Conservation (phyloP, 92 coral and sea anemone species). For the Phenganax marumi region DNA sequence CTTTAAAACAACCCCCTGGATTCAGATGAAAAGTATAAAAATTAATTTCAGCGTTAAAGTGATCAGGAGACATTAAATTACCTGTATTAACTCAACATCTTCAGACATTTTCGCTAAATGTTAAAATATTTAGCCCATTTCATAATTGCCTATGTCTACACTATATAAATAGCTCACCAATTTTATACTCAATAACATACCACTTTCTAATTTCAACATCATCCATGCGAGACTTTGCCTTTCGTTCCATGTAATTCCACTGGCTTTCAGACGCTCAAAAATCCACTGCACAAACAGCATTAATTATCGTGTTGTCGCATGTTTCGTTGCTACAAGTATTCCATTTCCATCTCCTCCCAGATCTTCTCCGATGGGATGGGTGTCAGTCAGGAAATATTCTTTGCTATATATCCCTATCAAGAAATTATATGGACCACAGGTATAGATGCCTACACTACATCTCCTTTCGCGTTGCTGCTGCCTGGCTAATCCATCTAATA, state of each 20-base stretch:
- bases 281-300: background rate
- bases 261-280: background rate
- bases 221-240: slow-evolving; percentile 6
- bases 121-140: no score
- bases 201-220: background rate
- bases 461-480: background rate
- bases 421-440: slow-evolving; percentile 39
- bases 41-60: no score
- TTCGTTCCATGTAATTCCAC: background rate
- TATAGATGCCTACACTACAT: slow-evolving; percentile 37
- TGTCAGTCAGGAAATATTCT: background rate
- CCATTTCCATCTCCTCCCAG: background rate
- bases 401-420: background rate
- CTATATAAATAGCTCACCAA: no score
- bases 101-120: no score
- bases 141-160: no score
- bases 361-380: background rate
- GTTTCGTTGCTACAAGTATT: background rate
- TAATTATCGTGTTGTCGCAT: background rate
- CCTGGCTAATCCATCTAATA: slow-evolving; percentile 26
- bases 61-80: no score
- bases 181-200: background rate
- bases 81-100: no score
- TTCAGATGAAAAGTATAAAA: no score
- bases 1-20: no score